Evolutionary conservation across 2,888 invertebrate species (phyloP).

Genomic region (Papilio protenor): DNA sequence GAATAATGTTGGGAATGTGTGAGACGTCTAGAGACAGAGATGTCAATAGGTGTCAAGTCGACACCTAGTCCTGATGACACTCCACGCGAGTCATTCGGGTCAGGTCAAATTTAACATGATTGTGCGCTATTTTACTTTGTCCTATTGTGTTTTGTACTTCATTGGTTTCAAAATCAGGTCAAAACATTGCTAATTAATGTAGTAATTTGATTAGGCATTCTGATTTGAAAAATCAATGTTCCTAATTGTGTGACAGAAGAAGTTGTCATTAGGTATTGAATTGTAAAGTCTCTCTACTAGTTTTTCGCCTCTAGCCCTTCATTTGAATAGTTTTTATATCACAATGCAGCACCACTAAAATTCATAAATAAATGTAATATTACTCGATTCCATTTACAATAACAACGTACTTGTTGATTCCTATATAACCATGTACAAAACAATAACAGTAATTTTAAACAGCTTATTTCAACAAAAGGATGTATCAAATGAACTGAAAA

Average conservation of each 20-base stretch:
- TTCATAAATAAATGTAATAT: not conserved
- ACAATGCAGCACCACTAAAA: not conserved
- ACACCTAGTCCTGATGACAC: constrained; percentile 22
- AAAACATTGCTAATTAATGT: not conserved
- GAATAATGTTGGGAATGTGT: not conserved
- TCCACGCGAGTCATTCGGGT: constrained; percentile 16
- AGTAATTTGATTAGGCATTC: not conserved
- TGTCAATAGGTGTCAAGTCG: constrained; percentile 17
- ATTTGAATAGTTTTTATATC: too few relatives aligned
- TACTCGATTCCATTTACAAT: not conserved
- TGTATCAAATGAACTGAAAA: constrained; percentile 7
- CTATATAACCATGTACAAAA: not conserved
- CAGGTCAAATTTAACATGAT: constrained; percentile 28
- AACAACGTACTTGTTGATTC: not conserved
- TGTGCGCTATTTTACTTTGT: not conserved
- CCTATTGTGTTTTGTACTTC: constrained; percentile 9
- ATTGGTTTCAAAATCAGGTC: constrained; percentile 13
- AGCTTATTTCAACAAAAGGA: not conserved
- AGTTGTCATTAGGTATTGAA: too few relatives aligned
- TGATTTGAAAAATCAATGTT: not conserved
- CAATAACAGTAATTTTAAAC: not conserved
- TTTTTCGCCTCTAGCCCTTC: too few relatives aligned
- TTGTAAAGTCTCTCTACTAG: not conserved
- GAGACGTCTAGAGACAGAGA: constrained; percentile 4
- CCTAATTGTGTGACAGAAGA: too few relatives aligned